Evolutionary conservation across 37 sponge, comb jelly and placozoan genomes (phyloP), one percentile per base, ranked within the genome.

Genomic region (Halisarca cf. caerulea): DNA sequence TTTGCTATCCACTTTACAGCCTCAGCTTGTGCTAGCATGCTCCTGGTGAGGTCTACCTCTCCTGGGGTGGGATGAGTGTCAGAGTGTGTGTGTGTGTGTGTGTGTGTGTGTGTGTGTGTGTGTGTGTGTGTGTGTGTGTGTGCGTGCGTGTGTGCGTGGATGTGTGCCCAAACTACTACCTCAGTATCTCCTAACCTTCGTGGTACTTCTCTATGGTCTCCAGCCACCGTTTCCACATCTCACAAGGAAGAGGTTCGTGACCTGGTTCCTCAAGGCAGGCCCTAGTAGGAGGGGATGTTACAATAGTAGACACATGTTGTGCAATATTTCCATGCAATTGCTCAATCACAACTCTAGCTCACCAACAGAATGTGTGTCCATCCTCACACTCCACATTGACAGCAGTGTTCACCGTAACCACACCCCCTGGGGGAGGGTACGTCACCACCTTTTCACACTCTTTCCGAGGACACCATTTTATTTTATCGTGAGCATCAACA

Each of bases 311-410:
- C 11, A 6, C 6, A 47, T 20, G 15, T 28, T 62, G 64, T 15
- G 30, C 30, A n/a, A 62, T 62, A 28, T 15, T 62, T n/a, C n/a
- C 64, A 62, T 8, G 9, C n/a, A 62, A 62, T 47, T 47, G 11
- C 11, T 6, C 11, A 47, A 47, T 68, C 77, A 74, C 77, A 41
- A 37, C 77, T 74, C n/a, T 21, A 5, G 42, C 92, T 84, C 40
- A 92, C 94, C 94, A 93, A 54, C 94, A 93, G 45, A 93, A 87
- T 7, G 88, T 82, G 53, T 93, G 94, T 32, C 94, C 94, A 38
- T 80, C 87, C 15, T 88, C 86, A 78, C 94, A 93, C 62, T 90
- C 94, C 57, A 90, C 91, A 58, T 93, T 93, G 32, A 84, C 28
- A 11, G 84, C 94, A 0, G 79, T 80, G 9, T 40, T 34, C 23